Conservation (phyloP, 1,140 invertebrate genomes). For the Semibalanus balanoides region DNA sequence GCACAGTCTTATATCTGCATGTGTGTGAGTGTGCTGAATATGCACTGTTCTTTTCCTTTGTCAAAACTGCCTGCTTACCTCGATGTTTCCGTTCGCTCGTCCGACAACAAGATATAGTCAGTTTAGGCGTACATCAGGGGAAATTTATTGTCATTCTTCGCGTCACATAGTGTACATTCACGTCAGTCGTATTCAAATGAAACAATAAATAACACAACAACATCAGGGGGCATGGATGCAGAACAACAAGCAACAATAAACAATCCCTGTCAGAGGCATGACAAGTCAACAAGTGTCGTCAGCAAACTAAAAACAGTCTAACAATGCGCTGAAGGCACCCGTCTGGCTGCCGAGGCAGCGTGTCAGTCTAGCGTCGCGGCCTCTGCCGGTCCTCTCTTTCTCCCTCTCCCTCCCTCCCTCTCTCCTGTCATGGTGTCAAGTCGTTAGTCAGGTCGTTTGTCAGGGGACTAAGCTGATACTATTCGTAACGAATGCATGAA, state of each 20-base stretch:
- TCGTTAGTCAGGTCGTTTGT: neutral
- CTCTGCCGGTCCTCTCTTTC: neutral
- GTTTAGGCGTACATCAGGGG: neutral
- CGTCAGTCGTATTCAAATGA: neutral
- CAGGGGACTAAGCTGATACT: neutral
- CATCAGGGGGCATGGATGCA: neutral
- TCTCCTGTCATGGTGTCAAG: neutral
- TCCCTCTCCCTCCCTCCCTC: too few relatives aligned
- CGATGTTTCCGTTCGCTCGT: too few relatives aligned
- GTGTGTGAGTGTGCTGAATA: too few relatives aligned
- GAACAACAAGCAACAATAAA: neutral
- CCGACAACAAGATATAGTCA: neutral
- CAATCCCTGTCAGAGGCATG: neutral
- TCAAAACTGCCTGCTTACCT: too few relatives aligned
- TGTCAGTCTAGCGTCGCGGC: neutral
- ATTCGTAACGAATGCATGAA: neutral
- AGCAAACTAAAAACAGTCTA: neutral
- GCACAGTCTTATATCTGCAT: too few relatives aligned
- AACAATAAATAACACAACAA: conserved; percentile 1
- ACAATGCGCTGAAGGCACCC: too few relatives aligned
- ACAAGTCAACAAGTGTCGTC: neutral
- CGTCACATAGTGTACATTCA: neutral
- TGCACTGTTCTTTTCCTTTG: too few relatives aligned
- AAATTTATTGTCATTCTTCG: neutral
- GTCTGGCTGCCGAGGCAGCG: neutral